A percentile compares a stretch with the other conserved stretches of the same genome.
phyloP scores from a whole-genome alignment of 2,888 invertebrate genomes.

The Rambutsinella grinnellia region DNA sequence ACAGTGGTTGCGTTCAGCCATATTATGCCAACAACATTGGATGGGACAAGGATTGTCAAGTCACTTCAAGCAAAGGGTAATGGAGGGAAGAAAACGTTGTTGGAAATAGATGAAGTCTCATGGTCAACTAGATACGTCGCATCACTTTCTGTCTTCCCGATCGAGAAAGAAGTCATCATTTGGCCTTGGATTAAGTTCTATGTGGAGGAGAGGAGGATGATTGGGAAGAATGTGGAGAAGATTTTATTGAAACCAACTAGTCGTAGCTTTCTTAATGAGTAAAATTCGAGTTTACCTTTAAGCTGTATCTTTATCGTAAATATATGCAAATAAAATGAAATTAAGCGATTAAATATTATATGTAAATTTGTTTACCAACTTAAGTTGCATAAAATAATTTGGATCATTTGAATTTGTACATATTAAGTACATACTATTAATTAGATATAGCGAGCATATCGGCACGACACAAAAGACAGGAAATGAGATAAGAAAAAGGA shows the following conservation, averaged over 20 bases:
- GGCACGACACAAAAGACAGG: too few relatives aligned
- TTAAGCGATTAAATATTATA: too few relatives aligned
- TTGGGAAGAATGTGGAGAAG: constrained; percentile 41
- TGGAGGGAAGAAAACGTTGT: constrained; percentile 16
- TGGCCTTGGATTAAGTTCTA: constrained; percentile 56
- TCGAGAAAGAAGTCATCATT: constrained; percentile 52
- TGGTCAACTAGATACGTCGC: constrained; percentile 48
- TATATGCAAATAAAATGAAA: too few relatives aligned
- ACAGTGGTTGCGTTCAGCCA: constrained; percentile 41
- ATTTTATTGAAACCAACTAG: constrained; percentile 55
- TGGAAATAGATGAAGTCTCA: constrained; percentile 48
- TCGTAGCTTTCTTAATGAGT: constrained; percentile 46
- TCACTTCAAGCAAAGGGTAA: constrained; percentile 18
- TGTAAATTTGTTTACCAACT: too few relatives aligned
- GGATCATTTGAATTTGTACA: too few relatives aligned
- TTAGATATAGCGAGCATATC: too few relatives aligned
- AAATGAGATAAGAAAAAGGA: too few relatives aligned
- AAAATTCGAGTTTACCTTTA: too few relatives aligned
- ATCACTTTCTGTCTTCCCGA: constrained; percentile 35
- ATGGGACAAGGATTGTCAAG: constrained; percentile 14
- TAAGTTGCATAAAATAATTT: too few relatives aligned
- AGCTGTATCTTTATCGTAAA: too few relatives aligned
- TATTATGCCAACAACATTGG: constrained; percentile 39
- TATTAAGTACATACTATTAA: too few relatives aligned
- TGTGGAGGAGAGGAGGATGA: constrained; percentile 43